These are phyloP conservation scores for Boleophthalmus pectinirostris DNA, from an alignment of 2,113 vertebrate genomes.

Conservation along the genomic window DNA sequence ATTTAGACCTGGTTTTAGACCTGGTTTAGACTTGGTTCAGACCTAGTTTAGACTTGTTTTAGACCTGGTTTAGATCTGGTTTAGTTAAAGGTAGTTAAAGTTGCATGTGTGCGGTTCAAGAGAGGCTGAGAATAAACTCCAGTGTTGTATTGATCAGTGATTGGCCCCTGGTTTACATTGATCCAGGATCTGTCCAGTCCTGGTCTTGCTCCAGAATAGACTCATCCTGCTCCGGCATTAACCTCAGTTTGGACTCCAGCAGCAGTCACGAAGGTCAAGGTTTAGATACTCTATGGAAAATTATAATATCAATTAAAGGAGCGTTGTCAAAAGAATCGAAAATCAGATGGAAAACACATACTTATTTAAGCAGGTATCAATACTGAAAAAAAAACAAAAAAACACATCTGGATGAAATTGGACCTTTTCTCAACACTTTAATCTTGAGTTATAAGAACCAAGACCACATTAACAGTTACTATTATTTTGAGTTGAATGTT, in stretches of 20 bases:
- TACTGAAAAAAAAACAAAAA: too few species aligned
- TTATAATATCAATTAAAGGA: too few species aligned
- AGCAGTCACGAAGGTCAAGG: too few species aligned
- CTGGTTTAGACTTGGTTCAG: not conserved
- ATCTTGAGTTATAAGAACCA: too few species aligned
- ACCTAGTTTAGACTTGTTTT: not conserved
- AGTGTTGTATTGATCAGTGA: conserved; percentile 3
- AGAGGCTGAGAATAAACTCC: not conserved
- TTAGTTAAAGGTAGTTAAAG: not conserved
- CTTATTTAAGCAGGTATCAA: too few species aligned
- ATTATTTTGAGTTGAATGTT: too few species aligned
- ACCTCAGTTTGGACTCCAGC: not conserved
- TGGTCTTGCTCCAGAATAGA: not conserved
- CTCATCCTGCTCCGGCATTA: not conserved
- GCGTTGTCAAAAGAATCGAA: too few species aligned
- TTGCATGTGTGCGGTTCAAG: not conserved
- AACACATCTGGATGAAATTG: too few species aligned
- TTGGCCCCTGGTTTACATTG: not conserved
- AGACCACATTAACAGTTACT: too few species aligned
- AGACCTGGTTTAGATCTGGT: not conserved
- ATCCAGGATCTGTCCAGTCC: not conserved
- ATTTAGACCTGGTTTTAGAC: not conserved
- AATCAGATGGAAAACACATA: too few species aligned
- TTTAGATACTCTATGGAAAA: too few species aligned
- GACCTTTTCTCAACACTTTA: too few species aligned